Conservation (phyloP, 2,797 vertebrate species). For the Cheracebus regulus region DNA sequence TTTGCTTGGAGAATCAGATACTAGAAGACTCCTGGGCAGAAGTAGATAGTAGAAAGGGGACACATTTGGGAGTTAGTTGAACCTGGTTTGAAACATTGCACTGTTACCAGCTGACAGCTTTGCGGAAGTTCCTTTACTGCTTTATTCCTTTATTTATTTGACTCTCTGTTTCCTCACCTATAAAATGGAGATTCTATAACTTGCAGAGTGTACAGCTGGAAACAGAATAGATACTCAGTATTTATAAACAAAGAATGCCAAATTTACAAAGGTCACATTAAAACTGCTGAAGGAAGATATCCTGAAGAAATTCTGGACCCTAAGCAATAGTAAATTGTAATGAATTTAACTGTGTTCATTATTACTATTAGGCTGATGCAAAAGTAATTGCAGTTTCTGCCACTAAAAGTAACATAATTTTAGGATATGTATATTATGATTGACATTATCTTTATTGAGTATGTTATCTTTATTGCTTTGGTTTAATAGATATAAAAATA, state of each 20-base stretch:
- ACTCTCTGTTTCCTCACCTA: neutral
- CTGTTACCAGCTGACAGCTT: neutral
- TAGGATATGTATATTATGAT: neutral
- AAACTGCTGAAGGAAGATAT: neutral
- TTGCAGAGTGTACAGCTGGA: neutral
- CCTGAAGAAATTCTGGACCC: neutral
- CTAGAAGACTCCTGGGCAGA: neutral
- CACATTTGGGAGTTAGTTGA: neutral
- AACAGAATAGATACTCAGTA: neutral
- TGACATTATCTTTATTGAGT: constrained; percentile 25
- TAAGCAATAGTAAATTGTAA: neutral
- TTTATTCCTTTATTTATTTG: neutral
- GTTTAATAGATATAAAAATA: constrained; percentile 39
- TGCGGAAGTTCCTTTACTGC: neutral
- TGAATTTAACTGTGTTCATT: neutral
- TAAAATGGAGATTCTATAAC: neutral
- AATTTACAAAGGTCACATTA: neutral
- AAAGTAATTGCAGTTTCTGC: neutral
- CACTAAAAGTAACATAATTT: neutral
- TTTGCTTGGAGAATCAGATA: neutral
- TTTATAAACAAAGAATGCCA: constrained; percentile 40
- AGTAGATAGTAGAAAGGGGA: neutral
- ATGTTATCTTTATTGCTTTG: constrained; percentile 52
- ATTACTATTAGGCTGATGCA: neutral
- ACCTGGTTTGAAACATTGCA: neutral